These are phyloP conservation scores for Microcebus griseorufus DNA, from an alignment of 2,113 vertebrate species.

Conservation along the genomic window DNA sequence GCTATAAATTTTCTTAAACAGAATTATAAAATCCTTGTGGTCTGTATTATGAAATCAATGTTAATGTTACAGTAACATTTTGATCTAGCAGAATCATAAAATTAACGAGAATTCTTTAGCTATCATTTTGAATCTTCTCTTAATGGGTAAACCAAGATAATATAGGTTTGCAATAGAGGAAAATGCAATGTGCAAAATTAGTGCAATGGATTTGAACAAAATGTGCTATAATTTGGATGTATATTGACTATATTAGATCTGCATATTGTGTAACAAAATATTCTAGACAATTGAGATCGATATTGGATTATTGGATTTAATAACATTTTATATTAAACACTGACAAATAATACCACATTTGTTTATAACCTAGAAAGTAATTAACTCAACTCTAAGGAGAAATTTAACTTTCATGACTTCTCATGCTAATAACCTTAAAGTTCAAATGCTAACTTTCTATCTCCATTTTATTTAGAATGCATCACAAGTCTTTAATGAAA, in stretches of 20 bases:
- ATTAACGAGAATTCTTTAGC: not conserved
- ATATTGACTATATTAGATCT: not conserved
- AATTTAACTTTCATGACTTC: not conserved
- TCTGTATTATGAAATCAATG: conserved; percentile 22
- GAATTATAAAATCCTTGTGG: not conserved
- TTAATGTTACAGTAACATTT: conserved; percentile 3
- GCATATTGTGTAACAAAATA: not conserved
- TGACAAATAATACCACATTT: not conserved
- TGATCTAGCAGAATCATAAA: not conserved
- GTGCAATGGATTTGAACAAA: not conserved
- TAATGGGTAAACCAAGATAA: not conserved
- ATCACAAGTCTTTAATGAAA: not conserved
- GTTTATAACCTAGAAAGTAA: not conserved
- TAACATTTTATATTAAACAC: not conserved
- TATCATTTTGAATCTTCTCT: not conserved
- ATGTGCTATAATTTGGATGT: not conserved
- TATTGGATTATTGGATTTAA: not conserved
- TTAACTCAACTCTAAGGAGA: not conserved
- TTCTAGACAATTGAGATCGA: not conserved
- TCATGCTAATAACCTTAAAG: not conserved
- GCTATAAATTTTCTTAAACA: not conserved
- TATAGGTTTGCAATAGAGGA: not conserved
- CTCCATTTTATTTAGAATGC: not conserved
- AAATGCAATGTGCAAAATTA: not conserved
- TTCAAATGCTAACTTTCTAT: not conserved